Conservation (phyloP, 2,888 invertebrate genomes). For the Eilema griseolum region DNA sequence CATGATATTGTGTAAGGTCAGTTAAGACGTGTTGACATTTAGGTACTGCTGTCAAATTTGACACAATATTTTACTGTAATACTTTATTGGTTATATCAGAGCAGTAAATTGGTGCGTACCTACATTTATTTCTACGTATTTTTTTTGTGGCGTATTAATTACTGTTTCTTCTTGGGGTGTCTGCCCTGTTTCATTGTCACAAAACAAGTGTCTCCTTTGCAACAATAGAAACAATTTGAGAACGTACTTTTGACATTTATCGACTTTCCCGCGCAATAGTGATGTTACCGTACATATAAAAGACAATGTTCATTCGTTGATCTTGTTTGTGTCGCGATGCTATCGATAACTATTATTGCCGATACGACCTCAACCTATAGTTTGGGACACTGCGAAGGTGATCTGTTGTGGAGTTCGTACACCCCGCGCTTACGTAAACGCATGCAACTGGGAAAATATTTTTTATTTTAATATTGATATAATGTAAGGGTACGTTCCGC, state of each 20-base stretch:
- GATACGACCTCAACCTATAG: slow-evolving; percentile 80
- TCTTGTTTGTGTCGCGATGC: slow-evolving; percentile 73
- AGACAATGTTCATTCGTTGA: slow-evolving; percentile 63
- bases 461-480: slow-evolving; percentile 62
- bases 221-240: slow-evolving; percentile 46
- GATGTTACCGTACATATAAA: slow-evolving; percentile 45
- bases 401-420: slow-evolving; percentile 73
- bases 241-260: slow-evolving; percentile 63
- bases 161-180: slow-evolving; percentile 24
- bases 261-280: slow-evolving; percentile 61
- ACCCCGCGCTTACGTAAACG: slow-evolving; percentile 81
- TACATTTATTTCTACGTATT: neutral
- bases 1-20: slow-evolving; percentile 78
- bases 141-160: slow-evolving; percentile 13
- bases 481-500: slow-evolving; percentile 54
- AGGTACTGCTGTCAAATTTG: slow-evolving; percentile 34
- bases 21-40: slow-evolving; percentile 58
- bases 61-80: slow-evolving; percentile 19
- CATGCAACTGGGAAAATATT: slow-evolving; percentile 75
- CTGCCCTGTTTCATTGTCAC: slow-evolving; percentile 19
- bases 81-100: slow-evolving; percentile 13
- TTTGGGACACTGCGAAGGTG: slow-evolving; percentile 83
- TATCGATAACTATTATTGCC: slow-evolving; percentile 80
- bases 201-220: slow-evolving; percentile 26
- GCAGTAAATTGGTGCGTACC: neutral